These are phyloP conservation scores for Lithophane ornitopus DNA, from an alignment of 2,888 invertebrate genomes.

Conservation along the genomic window DNA sequence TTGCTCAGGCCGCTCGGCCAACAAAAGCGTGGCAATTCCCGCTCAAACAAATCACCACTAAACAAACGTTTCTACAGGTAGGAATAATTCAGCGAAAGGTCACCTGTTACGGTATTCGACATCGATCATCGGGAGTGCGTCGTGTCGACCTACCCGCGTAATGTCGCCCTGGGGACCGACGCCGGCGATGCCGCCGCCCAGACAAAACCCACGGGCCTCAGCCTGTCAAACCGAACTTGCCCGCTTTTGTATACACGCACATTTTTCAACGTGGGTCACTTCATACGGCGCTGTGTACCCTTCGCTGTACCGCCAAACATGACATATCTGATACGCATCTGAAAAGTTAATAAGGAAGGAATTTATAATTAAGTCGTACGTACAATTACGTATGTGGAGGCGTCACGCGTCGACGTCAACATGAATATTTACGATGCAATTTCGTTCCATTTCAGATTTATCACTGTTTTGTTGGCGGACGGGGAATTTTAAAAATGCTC, in stretches of 20 bases:
- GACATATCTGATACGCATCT: conserved; percentile 76
- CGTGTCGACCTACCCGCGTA: conserved; percentile 86
- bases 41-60: conserved; percentile 88
- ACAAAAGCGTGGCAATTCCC: conserved; percentile 83
- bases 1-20: conserved; percentile 70
- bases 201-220: conserved; percentile 83
- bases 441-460: conserved; percentile 86
- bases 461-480: conserved; percentile 81
- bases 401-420: conserved; percentile 78
- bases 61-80: conserved; percentile 89
- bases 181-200: conserved; percentile 79
- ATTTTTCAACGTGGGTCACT: conserved; percentile 80
- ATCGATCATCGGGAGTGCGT: conserved; percentile 90
- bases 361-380: conserved; percentile 83
- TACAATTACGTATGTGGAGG: conserved; percentile 72
- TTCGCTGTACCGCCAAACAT: conserved; percentile 68
- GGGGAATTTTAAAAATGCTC: conserved; percentile 85
- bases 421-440: conserved; percentile 89
- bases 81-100: conserved; percentile 90
- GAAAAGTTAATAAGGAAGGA: conserved; percentile 84
- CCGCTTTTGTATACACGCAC: conserved; percentile 77
- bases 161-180: conserved; percentile 87
- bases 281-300: conserved; percentile 68
- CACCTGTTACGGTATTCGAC: conserved; percentile 89
- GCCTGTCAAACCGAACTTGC: conserved; percentile 83